phyloP scores from a whole-genome alignment of 2,113 vertebrate species.

The Suncus etruscus region DNA sequence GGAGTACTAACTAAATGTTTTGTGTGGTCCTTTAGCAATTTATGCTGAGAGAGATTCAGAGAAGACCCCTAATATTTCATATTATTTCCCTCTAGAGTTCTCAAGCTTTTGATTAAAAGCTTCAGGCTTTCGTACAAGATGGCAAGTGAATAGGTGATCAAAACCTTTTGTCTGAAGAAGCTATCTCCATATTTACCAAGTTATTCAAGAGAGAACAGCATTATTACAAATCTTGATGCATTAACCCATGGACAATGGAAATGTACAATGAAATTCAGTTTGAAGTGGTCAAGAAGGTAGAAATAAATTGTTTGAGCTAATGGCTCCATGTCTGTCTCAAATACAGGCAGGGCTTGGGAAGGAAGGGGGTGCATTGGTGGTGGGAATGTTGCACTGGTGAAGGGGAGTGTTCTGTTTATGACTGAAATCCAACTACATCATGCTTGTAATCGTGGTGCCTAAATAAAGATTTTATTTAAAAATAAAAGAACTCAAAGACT shows the following conservation, averaged over 20 bases:
- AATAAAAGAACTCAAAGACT: not conserved
- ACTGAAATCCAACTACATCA: too few species aligned
- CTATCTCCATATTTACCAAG: not conserved
- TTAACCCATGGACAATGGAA: not conserved
- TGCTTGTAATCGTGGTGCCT: too few species aligned
- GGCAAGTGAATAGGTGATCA: not conserved
- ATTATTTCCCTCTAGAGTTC: too few species aligned
- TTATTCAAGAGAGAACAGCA: not conserved
- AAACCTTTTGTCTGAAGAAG: not conserved
- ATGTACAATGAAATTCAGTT: not conserved
- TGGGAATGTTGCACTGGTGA: too few species aligned
- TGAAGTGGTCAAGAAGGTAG: not conserved
- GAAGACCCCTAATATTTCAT: not conserved
- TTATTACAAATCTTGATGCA: too few species aligned
- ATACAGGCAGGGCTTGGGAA: too few species aligned
- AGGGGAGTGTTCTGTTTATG: too few species aligned
- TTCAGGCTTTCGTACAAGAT: not conserved
- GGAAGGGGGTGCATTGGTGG: too few species aligned
- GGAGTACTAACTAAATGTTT: not conserved
- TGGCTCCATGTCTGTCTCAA: not conserved
- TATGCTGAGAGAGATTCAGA: not conserved
- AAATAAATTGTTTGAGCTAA: not conserved
- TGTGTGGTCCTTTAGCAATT: not conserved
- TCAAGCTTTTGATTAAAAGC: too few species aligned
- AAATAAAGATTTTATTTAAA: too few species aligned